Evolutionary conservation across 1,140 invertebrate genomes (phyloP), one percentile per base, ranked within the genome.

Genomic region (Armadillidium nasatum): DNA sequence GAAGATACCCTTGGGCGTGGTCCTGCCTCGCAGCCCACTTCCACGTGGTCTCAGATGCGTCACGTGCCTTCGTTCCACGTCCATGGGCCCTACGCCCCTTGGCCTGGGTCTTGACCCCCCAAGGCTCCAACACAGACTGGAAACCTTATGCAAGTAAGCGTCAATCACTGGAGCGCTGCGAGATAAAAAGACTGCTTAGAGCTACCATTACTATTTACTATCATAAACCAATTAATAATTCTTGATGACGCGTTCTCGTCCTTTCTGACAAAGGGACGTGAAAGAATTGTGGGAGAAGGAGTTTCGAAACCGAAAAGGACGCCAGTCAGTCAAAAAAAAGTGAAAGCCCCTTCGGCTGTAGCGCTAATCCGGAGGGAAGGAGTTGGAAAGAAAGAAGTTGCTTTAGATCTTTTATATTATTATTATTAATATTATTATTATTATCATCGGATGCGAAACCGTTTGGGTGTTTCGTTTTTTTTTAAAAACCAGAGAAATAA

Each of bases 71-170:
- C 76, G 68, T 77, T 77, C 72, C 78, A 77, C 71, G 78, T 81
- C 46, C 67, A 77, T 71, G 80, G 80, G 50, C 75, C 80, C 21
- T 81, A 79, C 78, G 76, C 78, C 76, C 78, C 78, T 33, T 81
- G 80, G 80, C 76, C 72, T 73, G 79, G 79, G 54, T 74, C 71
- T 46, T 80, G 69, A 80, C 76, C 50, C 50, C 50, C 11, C 50
- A 60, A 60, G 50, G 50, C 50, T 19, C 50, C 50, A 15, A 13
- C 50, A 19, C 50, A 60, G 50, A 60, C 50, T 60, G 50, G 50
- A 60, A 60, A 60, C 50, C 50, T 60, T 60, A 60, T 60, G 50
- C 50, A 60, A 60, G 50, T 60, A 60, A 19, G 50, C 50, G 50
- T 60, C 50, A 60, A 60, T 19, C 50, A 19, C 50, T 60, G 50